Conservation (phyloP, 1,140 invertebrate genomes). For the Drosophila rufa region DNA sequence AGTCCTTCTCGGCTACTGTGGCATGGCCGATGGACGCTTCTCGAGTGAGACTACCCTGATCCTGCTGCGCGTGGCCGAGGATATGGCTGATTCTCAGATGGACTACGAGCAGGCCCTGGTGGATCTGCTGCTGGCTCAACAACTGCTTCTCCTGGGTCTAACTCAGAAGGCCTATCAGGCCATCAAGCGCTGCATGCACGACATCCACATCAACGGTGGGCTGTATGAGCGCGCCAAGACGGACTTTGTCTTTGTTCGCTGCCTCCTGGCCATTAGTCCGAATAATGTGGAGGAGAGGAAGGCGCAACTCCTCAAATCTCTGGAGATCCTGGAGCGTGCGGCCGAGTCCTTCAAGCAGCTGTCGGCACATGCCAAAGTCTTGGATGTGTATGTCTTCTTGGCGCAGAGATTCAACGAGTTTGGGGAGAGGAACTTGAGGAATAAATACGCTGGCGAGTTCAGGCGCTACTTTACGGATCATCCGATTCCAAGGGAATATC, state of each 20-base stretch:
- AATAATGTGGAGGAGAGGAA: constrained; percentile 85
- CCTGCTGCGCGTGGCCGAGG: constrained; percentile 89
- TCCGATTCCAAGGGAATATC: constrained; percentile 83
- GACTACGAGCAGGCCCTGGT: constrained; percentile 90
- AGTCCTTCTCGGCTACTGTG: constrained; percentile 89
- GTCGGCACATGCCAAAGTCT: constrained; percentile 90
- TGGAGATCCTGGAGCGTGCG: constrained; percentile 88
- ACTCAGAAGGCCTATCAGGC: constrained; percentile 90
- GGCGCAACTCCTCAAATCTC: constrained; percentile 87
- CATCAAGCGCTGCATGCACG: constrained; percentile 89
- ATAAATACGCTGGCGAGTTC: constrained; percentile 91
- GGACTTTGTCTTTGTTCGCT: constrained; percentile 87
- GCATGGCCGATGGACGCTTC: constrained; percentile 85
- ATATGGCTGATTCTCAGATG: constrained; percentile 90
- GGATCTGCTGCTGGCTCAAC: constrained; percentile 92
- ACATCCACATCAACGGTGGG: constrained; percentile 92
- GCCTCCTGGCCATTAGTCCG: constrained; percentile 88
- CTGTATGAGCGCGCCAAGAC: constrained; percentile 90
- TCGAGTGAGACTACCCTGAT: constrained; percentile 87
- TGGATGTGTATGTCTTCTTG: constrained; percentile 88
- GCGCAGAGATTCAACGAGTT: constrained; percentile 89
- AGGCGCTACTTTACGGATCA: constrained; percentile 89
- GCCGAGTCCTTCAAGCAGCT: constrained; percentile 90
- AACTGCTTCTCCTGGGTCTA: constrained; percentile 90
- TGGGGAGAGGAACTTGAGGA: constrained; percentile 88